Evolutionary conservation across 1,140 invertebrate genomes (phyloP), one percentile per base, ranked within the genome.

Genomic region (Dendrolimus punctatus): DNA sequence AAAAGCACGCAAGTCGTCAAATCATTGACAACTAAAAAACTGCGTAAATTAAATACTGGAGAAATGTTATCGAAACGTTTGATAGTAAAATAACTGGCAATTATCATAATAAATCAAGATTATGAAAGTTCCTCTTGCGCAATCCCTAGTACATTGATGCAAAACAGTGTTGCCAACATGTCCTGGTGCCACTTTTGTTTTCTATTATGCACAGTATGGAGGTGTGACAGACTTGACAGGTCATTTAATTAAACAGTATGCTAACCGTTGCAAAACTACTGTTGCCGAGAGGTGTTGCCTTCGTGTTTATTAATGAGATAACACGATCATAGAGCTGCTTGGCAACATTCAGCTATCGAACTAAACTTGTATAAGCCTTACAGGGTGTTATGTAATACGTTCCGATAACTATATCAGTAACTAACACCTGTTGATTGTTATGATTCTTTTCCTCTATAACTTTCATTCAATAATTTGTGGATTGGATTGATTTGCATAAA

Each of bases 201-300:
- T 55, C 55, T 50, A 49, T 45, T 39, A 51, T 23, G 51, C 53
- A 49, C 55, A 43, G 51, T 8, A 42, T 36, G 60, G 58, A 62
- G 64, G 71, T 66, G 60, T 63, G 57, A 64, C 57, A 54, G 58
- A 59, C 61, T 62, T 55, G 69, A 68, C 65, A 64, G 60, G 51
- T 46, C 51, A 59, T 46, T 64, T 66, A 67, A 76, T 73, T 73
- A 65, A 72, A 61, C 52, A 57, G 57, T 67, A 55, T 64, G 54
- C 51, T 71, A 72, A 74, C 71, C 39, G 42, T 74, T 70, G 58
- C 71, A 64, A 73, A 77, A 70, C 46, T 49, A 45, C 53, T 23
- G 43, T 60, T 53, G 55, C 48, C 51, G 49, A 60, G 58, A 54
- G 42, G 49, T 60, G 60, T 57, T 62, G 58, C 62, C 49, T 54